Percentiles rank a stretch among this genome's conserved stretches.
These are phyloP conservation scores for Brachypterus glaber DNA, from an alignment of 2,888 invertebrate genomes.

Conservation along the genomic window DNA sequence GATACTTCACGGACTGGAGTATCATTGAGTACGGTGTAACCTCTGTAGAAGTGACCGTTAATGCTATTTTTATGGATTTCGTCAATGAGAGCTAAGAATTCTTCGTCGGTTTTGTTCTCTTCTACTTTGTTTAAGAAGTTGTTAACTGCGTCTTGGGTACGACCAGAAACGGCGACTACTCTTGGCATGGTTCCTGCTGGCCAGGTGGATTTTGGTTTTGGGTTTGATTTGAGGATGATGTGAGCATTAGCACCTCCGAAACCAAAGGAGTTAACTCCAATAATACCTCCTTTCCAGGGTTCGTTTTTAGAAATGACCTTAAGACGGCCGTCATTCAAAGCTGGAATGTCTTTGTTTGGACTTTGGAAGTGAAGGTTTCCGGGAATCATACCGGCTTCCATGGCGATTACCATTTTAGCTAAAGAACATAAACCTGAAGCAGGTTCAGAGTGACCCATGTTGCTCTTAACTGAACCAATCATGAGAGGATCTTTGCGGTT, in stretches of 20 bases:
- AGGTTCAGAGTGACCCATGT: constrained; percentile 98
- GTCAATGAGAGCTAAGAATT: constrained; percentile 67
- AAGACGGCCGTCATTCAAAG: constrained; percentile 81
- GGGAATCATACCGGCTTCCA: constrained; percentile 85
- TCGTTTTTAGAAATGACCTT: constrained; percentile 78
- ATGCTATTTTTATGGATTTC: constrained; percentile 62
- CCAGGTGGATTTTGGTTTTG: constrained; percentile 54
- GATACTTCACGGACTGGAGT: constrained; percentile 44
- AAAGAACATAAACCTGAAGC: constrained; percentile 84
- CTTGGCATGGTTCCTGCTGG: constrained; percentile 52
- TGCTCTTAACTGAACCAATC: constrained; percentile 94
- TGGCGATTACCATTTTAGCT: constrained; percentile 84
- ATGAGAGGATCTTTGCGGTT: constrained; percentile 69
- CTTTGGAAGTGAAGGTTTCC: constrained; percentile 79
- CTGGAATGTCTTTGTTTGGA: constrained; percentile 87
- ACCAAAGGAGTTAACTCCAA: constrained; percentile 93
- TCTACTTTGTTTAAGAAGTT: constrained; percentile 55
- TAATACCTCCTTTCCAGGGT: constrained; percentile 83
- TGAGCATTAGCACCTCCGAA: constrained; percentile 98
- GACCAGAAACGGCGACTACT: constrained; percentile 70
- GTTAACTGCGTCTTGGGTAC: constrained; percentile 71
- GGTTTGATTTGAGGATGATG: constrained; percentile 71
- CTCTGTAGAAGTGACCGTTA: constrained; percentile 68
- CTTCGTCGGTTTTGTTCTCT: constrained; percentile 54
- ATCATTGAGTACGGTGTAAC: constrained; percentile 64